A percentile compares a stretch with the other conserved stretches of the same genome.
These are phyloP conservation scores for Drosophila subobscura DNA, from an alignment of 1,140 invertebrate species.

Conservation along the genomic window DNA sequence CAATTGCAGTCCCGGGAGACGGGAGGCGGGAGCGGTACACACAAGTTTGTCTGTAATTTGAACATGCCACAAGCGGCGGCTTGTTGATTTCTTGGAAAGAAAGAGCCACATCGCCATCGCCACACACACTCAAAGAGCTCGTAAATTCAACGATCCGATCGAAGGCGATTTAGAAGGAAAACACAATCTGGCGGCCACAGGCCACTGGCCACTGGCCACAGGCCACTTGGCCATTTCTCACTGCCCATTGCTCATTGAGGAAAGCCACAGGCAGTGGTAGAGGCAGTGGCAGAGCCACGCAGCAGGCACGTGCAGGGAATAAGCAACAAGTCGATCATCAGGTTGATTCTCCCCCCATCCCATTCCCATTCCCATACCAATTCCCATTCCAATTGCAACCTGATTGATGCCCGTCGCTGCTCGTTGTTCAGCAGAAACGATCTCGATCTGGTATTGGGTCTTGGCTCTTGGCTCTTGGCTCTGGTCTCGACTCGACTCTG, in stretches of 20 bases:
- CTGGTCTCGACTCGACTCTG: constrained; percentile 21
- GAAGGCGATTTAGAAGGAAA: constrained; percentile 72
- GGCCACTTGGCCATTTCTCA: constrained; percentile 24
- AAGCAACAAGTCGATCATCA: constrained; percentile 40
- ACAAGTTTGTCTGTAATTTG: constrained; percentile 76
- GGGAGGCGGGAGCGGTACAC: constrained; percentile 8
- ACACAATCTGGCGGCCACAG: constrained; percentile 51
- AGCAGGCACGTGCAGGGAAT: constrained; percentile 71
- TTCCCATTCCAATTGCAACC: constrained; percentile 25
- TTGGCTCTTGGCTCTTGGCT: constrained; percentile 18
- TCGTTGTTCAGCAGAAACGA: constrained; percentile 56
- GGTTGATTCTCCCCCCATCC: constrained; percentile 12
- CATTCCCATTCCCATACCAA: constrained; percentile 31
- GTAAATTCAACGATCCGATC: constrained; percentile 69
- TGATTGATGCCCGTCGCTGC: constrained; percentile 71
- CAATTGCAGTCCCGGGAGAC: constrained; percentile 18
- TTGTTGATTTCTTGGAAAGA: constrained; percentile 65
- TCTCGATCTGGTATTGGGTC: constrained; percentile 19
- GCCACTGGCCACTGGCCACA: constrained; percentile 1
- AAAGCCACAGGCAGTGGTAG: constrained; percentile 51
- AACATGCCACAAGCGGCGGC: constrained; percentile 38
- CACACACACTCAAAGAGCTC: constrained; percentile 56
- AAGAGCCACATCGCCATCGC: constrained; percentile 24
- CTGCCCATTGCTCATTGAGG: constrained; percentile 61
- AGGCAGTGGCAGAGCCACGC: constrained; percentile 40